Percentiles rank a stretch among this genome's conserved stretches.
Evolutionary conservation across 2,888 invertebrate genomes (phyloP).

Genomic region (Tanypteryx hageni): DNA sequence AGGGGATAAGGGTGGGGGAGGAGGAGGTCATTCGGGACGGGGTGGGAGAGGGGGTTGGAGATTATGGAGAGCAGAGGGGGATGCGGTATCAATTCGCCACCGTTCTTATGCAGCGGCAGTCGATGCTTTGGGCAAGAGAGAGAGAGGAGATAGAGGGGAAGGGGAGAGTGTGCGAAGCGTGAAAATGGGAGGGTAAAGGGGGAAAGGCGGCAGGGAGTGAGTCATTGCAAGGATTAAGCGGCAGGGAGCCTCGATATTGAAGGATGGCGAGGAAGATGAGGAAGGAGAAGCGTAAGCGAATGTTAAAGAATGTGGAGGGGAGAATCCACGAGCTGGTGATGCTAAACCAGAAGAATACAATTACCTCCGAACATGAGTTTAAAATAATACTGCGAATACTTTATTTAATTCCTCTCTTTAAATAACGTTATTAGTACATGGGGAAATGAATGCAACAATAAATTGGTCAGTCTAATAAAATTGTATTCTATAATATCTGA

Average conservation of each 20-base stretch:
- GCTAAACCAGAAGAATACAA: background rate
- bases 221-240: constrained; percentile 50
- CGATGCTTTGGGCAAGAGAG: background rate
- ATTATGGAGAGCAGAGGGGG: constrained; percentile 45
- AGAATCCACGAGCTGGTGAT: background rate
- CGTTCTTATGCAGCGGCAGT: constrained; percentile 53
- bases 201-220: background rate
- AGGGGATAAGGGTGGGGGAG: background rate
- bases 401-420: no score
- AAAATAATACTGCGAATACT: no score
- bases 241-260: constrained; percentile 36
- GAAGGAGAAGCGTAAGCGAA: background rate
- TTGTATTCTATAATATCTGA: no score
- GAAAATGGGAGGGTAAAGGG: constrained; percentile 15
- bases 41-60: background rate
- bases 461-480: no score
- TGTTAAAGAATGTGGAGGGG: background rate
- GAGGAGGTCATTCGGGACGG: constrained; percentile 11
- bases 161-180: background rate
- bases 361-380: background rate
- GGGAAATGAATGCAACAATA: no score
- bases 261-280: constrained; percentile 30
- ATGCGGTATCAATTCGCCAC: constrained; percentile 58
- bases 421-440: no score
- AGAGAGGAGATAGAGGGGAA: background rate